Percentiles rank a stretch among this genome's conserved stretches.
These are phyloP conservation scores for Ptychadena robeensis DNA, from an alignment of 2,797 vertebrate genomes.

Conservation along the genomic window DNA sequence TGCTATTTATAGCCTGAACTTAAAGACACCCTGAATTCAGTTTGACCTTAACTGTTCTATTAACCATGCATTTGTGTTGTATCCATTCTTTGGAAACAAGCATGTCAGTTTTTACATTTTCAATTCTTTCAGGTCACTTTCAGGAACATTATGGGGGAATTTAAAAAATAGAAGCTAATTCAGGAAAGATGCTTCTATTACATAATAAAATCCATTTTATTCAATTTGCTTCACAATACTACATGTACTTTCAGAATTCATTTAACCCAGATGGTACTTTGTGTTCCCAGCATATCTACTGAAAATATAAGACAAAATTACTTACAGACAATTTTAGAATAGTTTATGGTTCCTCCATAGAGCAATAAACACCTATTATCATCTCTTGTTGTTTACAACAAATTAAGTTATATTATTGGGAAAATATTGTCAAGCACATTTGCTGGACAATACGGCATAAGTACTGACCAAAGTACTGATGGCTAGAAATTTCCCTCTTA, in stretches of 20 bases:
- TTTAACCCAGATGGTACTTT: conserved; percentile 12
- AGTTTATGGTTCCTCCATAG: not conserved
- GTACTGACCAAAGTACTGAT: too few relatives aligned
- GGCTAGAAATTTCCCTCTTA: too few relatives aligned
- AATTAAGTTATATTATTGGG: too few relatives aligned
- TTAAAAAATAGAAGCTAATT: conserved; percentile 6
- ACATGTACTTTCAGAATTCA: not conserved
- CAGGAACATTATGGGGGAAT: conserved; percentile 15
- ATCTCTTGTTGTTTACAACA: too few relatives aligned
- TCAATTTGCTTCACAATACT: conserved; percentile 17
- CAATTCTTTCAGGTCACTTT: conserved; percentile 31
- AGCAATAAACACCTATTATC: too few relatives aligned
- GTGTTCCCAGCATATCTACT: not conserved
- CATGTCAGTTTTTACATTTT: conserved; percentile 19
- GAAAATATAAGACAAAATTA: not conserved
- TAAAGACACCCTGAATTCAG: conserved; percentile 25
- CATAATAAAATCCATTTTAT: conserved; percentile 39
- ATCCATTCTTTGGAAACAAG: conserved; percentile 22
- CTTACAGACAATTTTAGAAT: not conserved
- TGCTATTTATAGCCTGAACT: conserved; percentile 47
- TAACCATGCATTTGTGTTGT: conserved; percentile 21
- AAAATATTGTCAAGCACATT: too few relatives aligned
- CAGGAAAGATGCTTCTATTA: conserved; percentile 18
- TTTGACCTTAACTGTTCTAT: conserved; percentile 36
- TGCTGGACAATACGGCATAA: too few relatives aligned